Base-by-base conservation (phyloP, 2,888 invertebrate species). In the Biston stratarius region DNA sequence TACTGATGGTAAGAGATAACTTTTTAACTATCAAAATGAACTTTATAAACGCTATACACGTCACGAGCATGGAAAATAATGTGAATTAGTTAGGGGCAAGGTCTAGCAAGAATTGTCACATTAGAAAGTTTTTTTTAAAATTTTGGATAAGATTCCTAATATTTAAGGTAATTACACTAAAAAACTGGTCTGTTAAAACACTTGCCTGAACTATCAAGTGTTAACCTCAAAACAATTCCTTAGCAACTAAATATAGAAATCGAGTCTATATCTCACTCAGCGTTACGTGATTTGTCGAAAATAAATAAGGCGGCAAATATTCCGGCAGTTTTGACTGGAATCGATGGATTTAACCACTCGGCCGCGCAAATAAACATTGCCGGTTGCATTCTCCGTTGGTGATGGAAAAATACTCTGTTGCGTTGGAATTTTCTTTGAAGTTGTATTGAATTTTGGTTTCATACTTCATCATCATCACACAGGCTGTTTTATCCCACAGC, bases 351-450 rank as follows among this genome's bases (percentile, higher is more conserved):
- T 51, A 48, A 67, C 65, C 69, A 69, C 65, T 71, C 56, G 53
- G 62, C 45, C 58, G 66, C 63, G 33, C 69, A 69, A 72, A 72
- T 71, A 71, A 68, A 72, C 69, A 69, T 47, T 66, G 44, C 55
- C 61, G 44, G 59, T 71, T 69, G 65, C 67, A 52, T 56, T 59
- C 59, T n/a, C 47, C 44, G 55, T 45, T 58, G 64, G 11, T 24
- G 33, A 49, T 51, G 40, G 52, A 59, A 64, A 64, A 59, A 48
- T 59, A 57, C 42, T 62, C 15, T 53, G 45, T 58, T 64, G 58
- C 58, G 64, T 11, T 12, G 51, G 34, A 34, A 8, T 51, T 51
- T 5, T 3, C 9, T 14, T 45, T 10, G 24, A 9, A 24, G 48
- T 10, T 48, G 48, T 11, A 24, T 48, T 48, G 24, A 0, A 47